These are phyloP conservation scores for Hippocampus guttulatus DNA, from an alignment of 2,113 vertebrate genomes.

Conservation along the genomic window DNA sequence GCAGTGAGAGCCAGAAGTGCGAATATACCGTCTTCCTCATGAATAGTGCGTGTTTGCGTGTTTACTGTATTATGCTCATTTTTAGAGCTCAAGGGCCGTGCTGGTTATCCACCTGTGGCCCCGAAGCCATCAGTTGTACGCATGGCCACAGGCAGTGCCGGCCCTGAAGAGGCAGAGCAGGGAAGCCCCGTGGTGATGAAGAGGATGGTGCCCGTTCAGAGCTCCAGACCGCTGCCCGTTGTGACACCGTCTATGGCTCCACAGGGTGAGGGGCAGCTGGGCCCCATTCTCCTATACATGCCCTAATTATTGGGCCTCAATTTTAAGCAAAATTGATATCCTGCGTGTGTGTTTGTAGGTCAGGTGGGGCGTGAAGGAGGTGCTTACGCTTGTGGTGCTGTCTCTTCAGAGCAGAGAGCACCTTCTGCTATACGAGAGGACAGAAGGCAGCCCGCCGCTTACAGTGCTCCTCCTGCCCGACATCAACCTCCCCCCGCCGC, in stretches of 20 bases:
- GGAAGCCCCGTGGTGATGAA: slow-evolving; percentile 71
- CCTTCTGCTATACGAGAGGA: slow-evolving; percentile 73
- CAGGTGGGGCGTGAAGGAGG: slow-evolving; percentile 49
- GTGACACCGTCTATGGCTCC: slow-evolving; percentile 44
- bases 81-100: slow-evolving; percentile 51
- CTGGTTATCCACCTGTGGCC: slow-evolving; percentile 62
- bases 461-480: slow-evolving; percentile 39
- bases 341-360: slow-evolving; percentile 33
- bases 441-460: slow-evolving; percentile 66
- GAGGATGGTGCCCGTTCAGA: slow-evolving; percentile 75
- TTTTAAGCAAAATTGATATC: slow-evolving; percentile 5
- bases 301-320: background rate
- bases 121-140: slow-evolving; percentile 58
- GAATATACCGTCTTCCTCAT: slow-evolving; percentile 3
- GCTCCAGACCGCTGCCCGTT: slow-evolving; percentile 57
- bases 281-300: background rate
- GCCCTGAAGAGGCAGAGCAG: slow-evolving; percentile 51
- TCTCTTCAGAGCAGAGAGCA: slow-evolving; percentile 69
- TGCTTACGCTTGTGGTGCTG: slow-evolving; percentile 43
- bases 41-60: slow-evolving; percentile 28
- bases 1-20: slow-evolving; percentile 41
- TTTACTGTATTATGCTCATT: slow-evolving; percentile 18
- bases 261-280: slow-evolving; percentile 67
- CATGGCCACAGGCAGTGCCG: slow-evolving; percentile 49
- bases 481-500: slow-evolving; percentile 73